Evolutionary conservation across 2,113 vertebrate genomes (phyloP).

Genomic region (Aldabrachelys gigantea): DNA sequence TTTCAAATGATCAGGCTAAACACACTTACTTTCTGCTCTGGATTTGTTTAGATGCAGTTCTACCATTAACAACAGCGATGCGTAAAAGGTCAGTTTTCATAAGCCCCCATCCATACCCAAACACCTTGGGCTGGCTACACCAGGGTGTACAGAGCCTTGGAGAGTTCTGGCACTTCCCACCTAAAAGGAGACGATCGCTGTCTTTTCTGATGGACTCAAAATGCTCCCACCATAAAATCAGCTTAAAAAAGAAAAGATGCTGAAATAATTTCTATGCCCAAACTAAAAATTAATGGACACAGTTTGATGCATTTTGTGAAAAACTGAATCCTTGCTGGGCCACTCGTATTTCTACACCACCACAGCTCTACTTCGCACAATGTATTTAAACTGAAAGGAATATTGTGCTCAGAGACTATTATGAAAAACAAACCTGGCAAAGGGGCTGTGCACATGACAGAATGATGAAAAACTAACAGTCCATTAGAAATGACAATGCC

Average conservation of each 20-base stretch:
- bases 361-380: neutral
- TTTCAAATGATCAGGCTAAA: neutral
- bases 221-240: neutral
- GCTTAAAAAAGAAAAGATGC: accelerated
- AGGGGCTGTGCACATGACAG: neutral
- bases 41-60: neutral
- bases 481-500: constrained; percentile 27
- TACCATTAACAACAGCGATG: no score
- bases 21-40: neutral
- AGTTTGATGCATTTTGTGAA: neutral
- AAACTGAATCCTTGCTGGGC: neutral
- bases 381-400: neutral
- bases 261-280: accelerated
- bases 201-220: neutral
- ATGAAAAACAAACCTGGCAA: neutral
- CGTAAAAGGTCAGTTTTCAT: neutral
- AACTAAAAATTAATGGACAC: neutral
- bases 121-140: accelerated
- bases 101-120: neutral
- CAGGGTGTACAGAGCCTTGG: neutral
- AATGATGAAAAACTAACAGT: constrained; percentile 24
- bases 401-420: constrained; percentile 9
- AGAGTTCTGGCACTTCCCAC: neutral
- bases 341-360: neutral
- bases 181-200: neutral